These are phyloP conservation scores for Altica lythri DNA, from an alignment of 2,888 invertebrate genomes.

Conservation along the genomic window DNA sequence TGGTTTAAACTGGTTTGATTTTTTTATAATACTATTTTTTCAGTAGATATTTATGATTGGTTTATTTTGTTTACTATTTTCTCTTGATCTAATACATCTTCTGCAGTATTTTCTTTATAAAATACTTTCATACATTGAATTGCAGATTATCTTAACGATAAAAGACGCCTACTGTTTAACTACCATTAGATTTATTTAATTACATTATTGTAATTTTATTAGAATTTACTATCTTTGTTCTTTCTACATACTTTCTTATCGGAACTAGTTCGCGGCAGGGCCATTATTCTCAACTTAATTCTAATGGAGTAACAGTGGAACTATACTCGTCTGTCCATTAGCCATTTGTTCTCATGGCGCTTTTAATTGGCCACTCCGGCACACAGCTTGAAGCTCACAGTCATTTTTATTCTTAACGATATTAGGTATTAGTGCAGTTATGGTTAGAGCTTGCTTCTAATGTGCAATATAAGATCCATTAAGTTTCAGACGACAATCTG, in stretches of 20 bases:
- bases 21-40: too few relatives aligned
- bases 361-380: slow-evolving; percentile 40
- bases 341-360: slow-evolving; percentile 34
- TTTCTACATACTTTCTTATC: slow-evolving; percentile 15
- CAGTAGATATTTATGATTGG: too few relatives aligned
- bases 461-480: slow-evolving; percentile 38
- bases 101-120: too few relatives aligned
- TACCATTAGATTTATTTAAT: not conserved
- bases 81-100: too few relatives aligned
- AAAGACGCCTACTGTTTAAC: too few relatives aligned
- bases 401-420: slow-evolving; percentile 39
- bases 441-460: slow-evolving; percentile 33
- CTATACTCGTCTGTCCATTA: slow-evolving; percentile 19
- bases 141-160: too few relatives aligned
- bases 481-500: slow-evolving; percentile 35
- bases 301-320: slow-evolving; percentile 27
- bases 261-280: slow-evolving; percentile 3
- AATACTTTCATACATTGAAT: too few relatives aligned
- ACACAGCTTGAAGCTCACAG: slow-evolving; percentile 34
- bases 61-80: too few relatives aligned
- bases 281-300: slow-evolving; percentile 20
- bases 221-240: slow-evolving; percentile 39
- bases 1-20: too few relatives aligned
- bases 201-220: slow-evolving; percentile 39
- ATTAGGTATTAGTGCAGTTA: slow-evolving; percentile 35